Base-by-base conservation (phyloP, 2,797 vertebrate species). In the Parauchenoglanis ngamensis region DNA sequence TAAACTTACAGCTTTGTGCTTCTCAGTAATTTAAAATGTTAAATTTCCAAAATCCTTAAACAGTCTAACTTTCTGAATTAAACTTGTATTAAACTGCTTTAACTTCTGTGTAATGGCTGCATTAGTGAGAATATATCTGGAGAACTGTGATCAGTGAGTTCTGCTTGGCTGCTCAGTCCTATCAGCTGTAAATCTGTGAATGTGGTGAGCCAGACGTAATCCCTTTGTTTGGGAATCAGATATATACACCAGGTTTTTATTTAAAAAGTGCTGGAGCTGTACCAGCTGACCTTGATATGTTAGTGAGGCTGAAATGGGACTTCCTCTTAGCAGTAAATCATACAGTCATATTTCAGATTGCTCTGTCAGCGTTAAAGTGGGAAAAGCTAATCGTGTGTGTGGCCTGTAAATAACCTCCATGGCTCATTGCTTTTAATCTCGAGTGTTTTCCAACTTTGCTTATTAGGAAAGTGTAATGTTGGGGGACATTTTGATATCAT, bases 241-340 rank as follows among this genome's bases (percentile, higher is more conserved):
- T 76, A 65, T 87, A 82, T 70, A 82, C 25, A 75, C 28, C 59
- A 59, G 44, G 72, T 77, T 88, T 76, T 85, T 84, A 83, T 68
- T 82, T 35, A 61, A 28, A 77, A 77, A 67, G 59, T 77, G 35
- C 70, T 83, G 78, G 52, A 77, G 49, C 15, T 72, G 21, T 7
- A 59, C 25, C 79, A 77, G 75, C 84, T 86, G 87, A 73, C 84
- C 87, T 87, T 89, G 44, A 84, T 89, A n/a, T 57, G 67, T 82
- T 82, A 68, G 83, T 59, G 52, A 86, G 57, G 84, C 89, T 89
- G 52, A 73, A 84, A 85, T 70, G 75, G 79, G 65, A 85, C 31
- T 67, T 89, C 84, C 75, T 76, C 78, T 88, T 84, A 75, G 28
- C 80, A 84, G 65, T 84, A 84, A 86, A 88, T 88, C 83, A 80